These are phyloP conservation scores for Paracentrotus lividus DNA, from an alignment of 53 echinoderm and acorn worm genomes.

Conservation along the genomic window DNA sequence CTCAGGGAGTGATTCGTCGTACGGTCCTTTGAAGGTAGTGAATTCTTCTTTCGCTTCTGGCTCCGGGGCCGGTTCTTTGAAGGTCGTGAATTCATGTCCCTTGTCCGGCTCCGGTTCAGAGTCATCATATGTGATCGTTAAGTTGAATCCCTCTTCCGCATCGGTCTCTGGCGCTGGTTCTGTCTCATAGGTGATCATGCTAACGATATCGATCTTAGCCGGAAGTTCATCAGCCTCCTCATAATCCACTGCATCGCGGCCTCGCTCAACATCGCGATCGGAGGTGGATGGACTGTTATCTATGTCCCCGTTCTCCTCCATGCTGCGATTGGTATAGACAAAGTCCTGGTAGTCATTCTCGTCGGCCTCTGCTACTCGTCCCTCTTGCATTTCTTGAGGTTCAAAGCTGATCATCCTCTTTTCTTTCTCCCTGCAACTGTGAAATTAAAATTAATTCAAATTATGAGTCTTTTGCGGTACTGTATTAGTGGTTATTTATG, in stretches of 20 bases:
- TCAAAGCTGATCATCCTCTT: constrained; percentile 30
- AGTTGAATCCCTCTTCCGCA: not conserved
- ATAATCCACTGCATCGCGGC: not conserved
- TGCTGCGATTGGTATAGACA: constrained; percentile 6
- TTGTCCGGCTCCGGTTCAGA: not conserved
- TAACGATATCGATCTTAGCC: not conserved
- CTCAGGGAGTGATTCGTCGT: too few species aligned
- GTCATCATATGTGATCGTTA: not conserved
- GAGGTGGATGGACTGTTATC: not conserved
- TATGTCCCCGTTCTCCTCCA: constrained; percentile 30
- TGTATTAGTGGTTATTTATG: too few species aligned
- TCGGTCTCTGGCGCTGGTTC: not conserved
- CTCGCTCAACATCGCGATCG: not conserved
- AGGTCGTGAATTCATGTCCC: constrained; percentile 30
- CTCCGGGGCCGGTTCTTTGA: constrained; percentile 16
- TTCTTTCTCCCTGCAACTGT: constrained; percentile 43
- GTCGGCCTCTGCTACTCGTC: not conserved
- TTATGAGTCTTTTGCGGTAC: too few species aligned
- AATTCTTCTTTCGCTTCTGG: not conserved
- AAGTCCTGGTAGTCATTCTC: constrained; percentile 52
- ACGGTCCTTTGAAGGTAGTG: constrained; percentile 41
- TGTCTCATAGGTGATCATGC: constrained; percentile 3
- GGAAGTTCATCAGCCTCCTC: constrained; percentile 36
- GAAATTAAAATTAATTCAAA: too few species aligned
- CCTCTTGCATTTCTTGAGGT: constrained; percentile 38